A percentile compares a stretch with the other conserved stretches of the same genome.
Evolutionary conservation across 2,797 vertebrate genomes (phyloP).

Genomic region (Onychomys leucogaster): DNA sequence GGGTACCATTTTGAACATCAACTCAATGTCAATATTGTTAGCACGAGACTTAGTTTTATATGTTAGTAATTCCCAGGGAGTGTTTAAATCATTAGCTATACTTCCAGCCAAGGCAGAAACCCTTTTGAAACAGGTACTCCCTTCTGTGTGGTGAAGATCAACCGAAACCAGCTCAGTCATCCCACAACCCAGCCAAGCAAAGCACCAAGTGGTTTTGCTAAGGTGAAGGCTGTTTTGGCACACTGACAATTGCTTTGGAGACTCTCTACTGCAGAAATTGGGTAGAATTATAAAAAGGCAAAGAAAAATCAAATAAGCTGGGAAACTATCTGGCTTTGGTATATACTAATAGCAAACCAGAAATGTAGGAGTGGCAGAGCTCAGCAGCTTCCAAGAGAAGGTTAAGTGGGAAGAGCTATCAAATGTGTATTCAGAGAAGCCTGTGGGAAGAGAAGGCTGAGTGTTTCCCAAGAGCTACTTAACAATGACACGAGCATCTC

Average conservation of each 20-base stretch:
- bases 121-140: constrained; percentile 48
- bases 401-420: neutral
- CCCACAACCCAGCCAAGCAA: constrained; percentile 14
- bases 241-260: neutral
- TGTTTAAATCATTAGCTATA: constrained; percentile 39
- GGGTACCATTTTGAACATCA: constrained; percentile 45
- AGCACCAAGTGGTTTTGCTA: constrained; percentile 51
- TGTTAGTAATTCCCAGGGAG: constrained; percentile 42
- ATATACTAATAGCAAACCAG: constrained; percentile 25
- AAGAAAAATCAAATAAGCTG: constrained; percentile 15
- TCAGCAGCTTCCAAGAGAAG: neutral
- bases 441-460: neutral
- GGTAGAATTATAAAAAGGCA: constrained; percentile 23
- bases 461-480: constrained; percentile 3
- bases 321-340: constrained; percentile 29
- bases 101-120: constrained; percentile 33
- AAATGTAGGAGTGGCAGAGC: neutral
- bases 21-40: constrained; percentile 39
- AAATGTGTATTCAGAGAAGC: constrained; percentile 30
- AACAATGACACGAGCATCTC: neutral
- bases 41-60: neutral
- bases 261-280: constrained; percentile 52
- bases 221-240: constrained; percentile 47
- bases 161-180: constrained; percentile 40
- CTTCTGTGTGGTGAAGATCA: constrained; percentile 24